Evolutionary conservation across 2,797 vertebrate species (phyloP).

Genomic region (Pteropus rufus): DNA sequence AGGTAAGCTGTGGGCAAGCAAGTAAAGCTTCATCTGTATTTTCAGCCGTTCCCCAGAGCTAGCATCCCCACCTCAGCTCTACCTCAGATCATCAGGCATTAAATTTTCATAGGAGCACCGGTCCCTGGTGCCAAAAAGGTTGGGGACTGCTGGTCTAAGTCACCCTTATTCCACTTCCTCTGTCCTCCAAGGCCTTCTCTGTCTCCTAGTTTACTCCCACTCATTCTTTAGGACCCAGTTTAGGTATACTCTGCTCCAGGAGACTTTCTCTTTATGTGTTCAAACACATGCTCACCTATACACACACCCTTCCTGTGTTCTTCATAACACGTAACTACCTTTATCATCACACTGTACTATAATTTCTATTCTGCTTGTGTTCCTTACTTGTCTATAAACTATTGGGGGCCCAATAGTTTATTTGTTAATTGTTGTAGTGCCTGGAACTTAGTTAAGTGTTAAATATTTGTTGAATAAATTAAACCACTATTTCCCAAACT

Average conservation of each 20-base stretch:
- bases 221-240: neutral
- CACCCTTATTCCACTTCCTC: neutral
- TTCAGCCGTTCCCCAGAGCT: no score
- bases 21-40: no score
- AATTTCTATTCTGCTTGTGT: slow-evolving; percentile 41
- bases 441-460: slow-evolving; percentile 29
- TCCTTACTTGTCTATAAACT: neutral
- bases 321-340: slow-evolving; percentile 28
- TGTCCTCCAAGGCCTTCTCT: neutral
- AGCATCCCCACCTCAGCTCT: no score
- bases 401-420: neutral
- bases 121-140: no score
- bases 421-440: slow-evolving; percentile 31
- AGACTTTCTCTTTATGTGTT: neutral
- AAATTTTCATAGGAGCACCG: no score
- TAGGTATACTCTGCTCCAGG: neutral
- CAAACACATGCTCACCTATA: neutral
- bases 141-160: no score
- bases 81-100: no score
- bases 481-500: slow-evolving; percentile 8
- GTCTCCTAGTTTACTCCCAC: neutral
- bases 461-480: slow-evolving; percentile 43
- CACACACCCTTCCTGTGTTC: slow-evolving; percentile 20
- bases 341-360: neutral
- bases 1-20: no score